Conservation (phyloP, 2,888 invertebrate species). For the Drosophila nr. perissopoda region DNA sequence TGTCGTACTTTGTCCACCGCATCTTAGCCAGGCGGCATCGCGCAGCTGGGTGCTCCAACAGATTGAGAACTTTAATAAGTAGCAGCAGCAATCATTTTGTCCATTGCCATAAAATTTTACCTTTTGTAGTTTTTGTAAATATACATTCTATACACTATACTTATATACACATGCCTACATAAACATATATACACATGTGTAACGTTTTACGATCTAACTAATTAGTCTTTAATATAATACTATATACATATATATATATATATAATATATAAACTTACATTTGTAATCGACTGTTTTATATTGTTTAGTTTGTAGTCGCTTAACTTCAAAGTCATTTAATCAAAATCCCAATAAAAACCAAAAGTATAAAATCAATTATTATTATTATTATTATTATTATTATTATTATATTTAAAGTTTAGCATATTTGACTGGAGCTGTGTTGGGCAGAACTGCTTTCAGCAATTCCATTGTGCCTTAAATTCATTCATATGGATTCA, state of each 20-base stretch:
- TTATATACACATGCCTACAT: conserved; percentile 4
- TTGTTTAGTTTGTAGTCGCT: conserved; percentile 32
- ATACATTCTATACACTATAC: neutral
- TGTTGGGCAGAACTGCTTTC: neutral
- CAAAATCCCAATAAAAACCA: conserved; percentile 33
- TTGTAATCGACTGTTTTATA: conserved; percentile 66
- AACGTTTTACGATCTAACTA: conserved; percentile 29
- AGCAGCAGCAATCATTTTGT: conserved; percentile 24
- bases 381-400: neutral
- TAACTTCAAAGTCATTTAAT: conserved; percentile 60
- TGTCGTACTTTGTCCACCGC: conserved; percentile 76
- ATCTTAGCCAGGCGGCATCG: conserved; percentile 78
- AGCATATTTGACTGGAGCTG: neutral
- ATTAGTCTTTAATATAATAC: conserved; percentile 24
- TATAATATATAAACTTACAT: conserved; percentile 25
- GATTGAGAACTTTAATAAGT: conserved; percentile 85
- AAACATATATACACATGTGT: conserved; percentile 4
- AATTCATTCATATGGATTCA: neutral
- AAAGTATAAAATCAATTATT: neutral
- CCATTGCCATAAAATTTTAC: conserved; percentile 57
- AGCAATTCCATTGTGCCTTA: neutral
- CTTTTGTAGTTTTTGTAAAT: conserved; percentile 37
- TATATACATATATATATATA: conserved; percentile 17
- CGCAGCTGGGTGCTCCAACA: conserved; percentile 85
- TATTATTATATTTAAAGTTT: neutral